These are phyloP conservation scores for Diadegma fenestrale DNA, from an alignment of 2,888 invertebrate genomes.

Conservation along the genomic window DNA sequence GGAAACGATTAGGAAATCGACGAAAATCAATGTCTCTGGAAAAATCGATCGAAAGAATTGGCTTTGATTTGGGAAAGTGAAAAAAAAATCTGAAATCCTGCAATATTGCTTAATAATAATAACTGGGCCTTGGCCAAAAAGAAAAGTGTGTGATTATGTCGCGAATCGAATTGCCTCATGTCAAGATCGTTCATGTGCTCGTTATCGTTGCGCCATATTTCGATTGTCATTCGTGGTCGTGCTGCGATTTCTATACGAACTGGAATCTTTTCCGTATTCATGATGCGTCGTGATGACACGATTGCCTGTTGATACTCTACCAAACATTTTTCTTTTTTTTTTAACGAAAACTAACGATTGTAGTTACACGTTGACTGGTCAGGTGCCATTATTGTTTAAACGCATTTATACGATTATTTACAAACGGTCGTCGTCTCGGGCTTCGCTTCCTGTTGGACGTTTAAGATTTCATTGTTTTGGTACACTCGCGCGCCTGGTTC, in stretches of 20 bases:
- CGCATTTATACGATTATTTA: conserved; percentile 24
- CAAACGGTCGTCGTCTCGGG: conserved; percentile 22
- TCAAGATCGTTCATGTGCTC: conserved; percentile 42
- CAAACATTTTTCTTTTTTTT: background rate
- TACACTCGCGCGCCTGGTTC: conserved; percentile 5
- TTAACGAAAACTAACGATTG: conserved; percentile 36
- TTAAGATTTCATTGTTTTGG: conserved; percentile 24
- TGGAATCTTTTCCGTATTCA: conserved; percentile 53
- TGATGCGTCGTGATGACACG: conserved; percentile 32
- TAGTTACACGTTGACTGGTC: background rate
- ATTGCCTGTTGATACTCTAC: conserved; percentile 14
- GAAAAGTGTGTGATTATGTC: conserved; percentile 21
- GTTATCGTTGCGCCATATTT: conserved; percentile 61
- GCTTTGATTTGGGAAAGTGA: background rate
- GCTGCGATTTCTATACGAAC: conserved; percentile 26
- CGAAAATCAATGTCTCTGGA: background rate
- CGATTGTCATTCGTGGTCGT: conserved; percentile 57
- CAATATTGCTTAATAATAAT: background rate
- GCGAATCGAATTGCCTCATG: conserved; percentile 47
- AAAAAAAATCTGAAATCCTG: background rate
- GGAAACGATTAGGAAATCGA: no score
- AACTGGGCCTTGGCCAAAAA: background rate
- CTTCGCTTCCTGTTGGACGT: conserved; percentile 22
- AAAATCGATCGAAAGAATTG: background rate
- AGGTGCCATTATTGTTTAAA: conserved; percentile 10